These are phyloP conservation scores for Parauchenoglanis punctatus DNA, from an alignment of 2,797 vertebrate species.

Conservation along the genomic window DNA sequence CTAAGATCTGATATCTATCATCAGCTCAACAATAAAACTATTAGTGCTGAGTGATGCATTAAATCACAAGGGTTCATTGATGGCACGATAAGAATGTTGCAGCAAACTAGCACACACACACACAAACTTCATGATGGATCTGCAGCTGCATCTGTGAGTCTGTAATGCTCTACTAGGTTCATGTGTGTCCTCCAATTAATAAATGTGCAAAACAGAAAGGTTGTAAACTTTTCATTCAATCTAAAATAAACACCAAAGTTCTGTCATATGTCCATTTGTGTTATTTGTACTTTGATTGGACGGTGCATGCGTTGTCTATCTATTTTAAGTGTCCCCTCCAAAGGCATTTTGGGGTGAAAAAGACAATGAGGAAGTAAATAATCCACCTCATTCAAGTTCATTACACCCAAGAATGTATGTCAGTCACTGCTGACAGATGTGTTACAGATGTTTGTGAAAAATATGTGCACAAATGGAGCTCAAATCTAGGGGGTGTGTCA, in stretches of 20 bases:
- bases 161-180: neutral
- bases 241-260: neutral
- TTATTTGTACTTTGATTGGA: neutral
- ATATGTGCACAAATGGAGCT: neutral
- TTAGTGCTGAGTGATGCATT: neutral
- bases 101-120: neutral
- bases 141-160: neutral
- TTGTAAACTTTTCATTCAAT: neutral
- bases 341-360: neutral
- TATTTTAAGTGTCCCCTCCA: neutral
- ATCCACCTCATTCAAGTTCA: neutral
- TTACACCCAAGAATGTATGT: neutral
- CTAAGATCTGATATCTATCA: neutral
- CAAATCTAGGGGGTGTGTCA: neutral
- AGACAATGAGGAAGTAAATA: neutral
- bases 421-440: neutral
- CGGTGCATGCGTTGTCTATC: neutral
- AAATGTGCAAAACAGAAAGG: neutral
- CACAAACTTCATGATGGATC: slow-evolving; percentile 1
- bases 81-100: neutral
- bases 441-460: neutral
- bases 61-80: neutral
- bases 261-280: neutral
- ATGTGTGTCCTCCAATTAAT: neutral
- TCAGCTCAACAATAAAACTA: neutral